Conservation (phyloP, 2,113 vertebrate species). For the Picathartes gymnocephalus region DNA sequence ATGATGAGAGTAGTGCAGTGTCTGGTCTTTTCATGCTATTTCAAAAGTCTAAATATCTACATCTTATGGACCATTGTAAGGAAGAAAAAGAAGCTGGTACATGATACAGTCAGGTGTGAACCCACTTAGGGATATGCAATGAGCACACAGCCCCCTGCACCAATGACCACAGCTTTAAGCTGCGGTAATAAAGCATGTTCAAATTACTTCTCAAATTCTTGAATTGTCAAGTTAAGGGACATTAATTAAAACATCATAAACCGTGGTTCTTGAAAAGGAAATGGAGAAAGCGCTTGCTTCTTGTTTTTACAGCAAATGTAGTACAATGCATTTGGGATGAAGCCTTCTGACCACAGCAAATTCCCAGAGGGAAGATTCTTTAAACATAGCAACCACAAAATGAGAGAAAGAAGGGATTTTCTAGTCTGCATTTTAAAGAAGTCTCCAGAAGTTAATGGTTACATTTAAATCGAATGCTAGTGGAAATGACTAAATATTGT, state of each 20-base stretch:
- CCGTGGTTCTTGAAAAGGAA: not conserved
- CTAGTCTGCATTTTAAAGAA: not conserved
- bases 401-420: not conserved
- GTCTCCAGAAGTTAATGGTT: not conserved
- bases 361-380: conserved; percentile 12
- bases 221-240: not conserved
- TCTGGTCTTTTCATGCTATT: not conserved
- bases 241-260: conserved; percentile 18
- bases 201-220: not conserved
- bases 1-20: not conserved
- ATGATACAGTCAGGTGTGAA: not conserved
- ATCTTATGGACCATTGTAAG: not conserved
- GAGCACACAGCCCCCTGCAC: not conserved
- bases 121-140: not conserved
- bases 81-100: not conserved
- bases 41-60: not conserved
- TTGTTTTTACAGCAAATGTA: conserved; percentile 4
- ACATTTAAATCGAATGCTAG: not conserved
- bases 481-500: not conserved
- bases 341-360: conserved; percentile 14
- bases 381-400: not conserved
- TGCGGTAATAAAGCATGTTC: not conserved
- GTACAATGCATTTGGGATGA: not conserved
- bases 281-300: not conserved
- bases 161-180: not conserved